Base-by-base conservation (phyloP, 2,888 invertebrate species). In the Platypus cylindrus region DNA sequence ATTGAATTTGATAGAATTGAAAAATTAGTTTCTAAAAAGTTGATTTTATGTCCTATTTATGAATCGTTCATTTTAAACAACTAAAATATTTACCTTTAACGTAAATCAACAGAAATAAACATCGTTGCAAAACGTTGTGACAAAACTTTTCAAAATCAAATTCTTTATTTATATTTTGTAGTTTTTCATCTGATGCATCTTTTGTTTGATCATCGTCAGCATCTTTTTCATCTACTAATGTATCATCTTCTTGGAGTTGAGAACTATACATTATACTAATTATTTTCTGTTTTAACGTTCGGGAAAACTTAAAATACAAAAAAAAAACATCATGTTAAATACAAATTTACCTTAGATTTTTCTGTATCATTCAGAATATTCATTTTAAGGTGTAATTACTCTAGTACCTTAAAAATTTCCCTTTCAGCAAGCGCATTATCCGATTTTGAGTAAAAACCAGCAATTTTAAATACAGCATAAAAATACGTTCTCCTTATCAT, bases 381-480 rank as follows among this genome's bases (percentile, higher is more conserved):
- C n/a, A n/a, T n/a, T n/a, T n/a, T n/a, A n/a, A n/a, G n/a, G n/a
- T n/a, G n/a, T n/a, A n/a, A n/a, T n/a, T n/a, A n/a, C n/a, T n/a
- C n/a, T n/a, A n/a, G n/a, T 27, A 41, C 41, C 41, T 33, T 33
- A 22, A 35, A 40, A 5, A 43, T 27, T 16, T 40, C 40, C 18
- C 27, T 34, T 17, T 20, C 30, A 28, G 32, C 33, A 1, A 31
- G 31, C 14, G 20, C 30, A 23, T 53, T 49, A 5, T 52, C 44
- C 23, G 60, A 51, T 38, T 59, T 54, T 13, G 56, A 48, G n/a
- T 63, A 47, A 26, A 68, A 51, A 2, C 68, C 67, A n/a, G 66
- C 63, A 39, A 70, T 69, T 47, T 68, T 68, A 13, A 72, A 49
- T 3, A 70, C 50, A 2, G 67, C 63, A 15, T 67, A 62, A 23